These are phyloP conservation scores for Urosaurus nigricauda DNA, from an alignment of 2,797 vertebrate species.

Conservation along the genomic window DNA sequence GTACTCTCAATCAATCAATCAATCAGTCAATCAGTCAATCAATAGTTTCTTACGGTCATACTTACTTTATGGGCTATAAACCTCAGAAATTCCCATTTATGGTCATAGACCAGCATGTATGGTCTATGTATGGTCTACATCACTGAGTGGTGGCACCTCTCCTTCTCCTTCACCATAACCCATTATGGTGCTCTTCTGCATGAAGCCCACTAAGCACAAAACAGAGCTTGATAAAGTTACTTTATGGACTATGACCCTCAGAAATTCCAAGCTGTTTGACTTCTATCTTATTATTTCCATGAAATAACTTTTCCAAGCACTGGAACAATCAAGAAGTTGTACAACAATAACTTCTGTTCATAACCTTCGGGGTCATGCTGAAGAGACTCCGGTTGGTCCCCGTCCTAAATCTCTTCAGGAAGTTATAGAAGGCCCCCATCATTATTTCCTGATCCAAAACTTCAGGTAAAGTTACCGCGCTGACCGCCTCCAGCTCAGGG, in stretches of 20 bases:
- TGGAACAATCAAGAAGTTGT: neutral
- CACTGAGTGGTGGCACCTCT: neutral
- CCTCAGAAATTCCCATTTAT: too few species aligned
- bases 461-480: conserved; percentile 59
- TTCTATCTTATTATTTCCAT: neutral
- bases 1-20: neutral
- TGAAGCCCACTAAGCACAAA: neutral
- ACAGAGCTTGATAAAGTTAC: neutral
- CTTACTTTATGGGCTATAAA: too few species aligned
- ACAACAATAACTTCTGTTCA: neutral
- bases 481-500: conserved; percentile 43
- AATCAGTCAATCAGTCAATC: too few species aligned
- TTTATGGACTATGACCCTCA: neutral
- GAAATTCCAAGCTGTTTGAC: too few species aligned
- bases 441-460: conserved; percentile 50
- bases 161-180: neutral
- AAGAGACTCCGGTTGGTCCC: neutral
- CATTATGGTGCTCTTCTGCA: neutral
- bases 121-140: too few species aligned
- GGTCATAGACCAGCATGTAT: too few species aligned
- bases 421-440: neutral
- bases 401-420: conserved; percentile 32
- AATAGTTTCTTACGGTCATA: too few species aligned
- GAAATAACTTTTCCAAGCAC: neutral
- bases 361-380: neutral